Conservation (phyloP, 2,888 invertebrate species). For the Allygus modestus region DNA sequence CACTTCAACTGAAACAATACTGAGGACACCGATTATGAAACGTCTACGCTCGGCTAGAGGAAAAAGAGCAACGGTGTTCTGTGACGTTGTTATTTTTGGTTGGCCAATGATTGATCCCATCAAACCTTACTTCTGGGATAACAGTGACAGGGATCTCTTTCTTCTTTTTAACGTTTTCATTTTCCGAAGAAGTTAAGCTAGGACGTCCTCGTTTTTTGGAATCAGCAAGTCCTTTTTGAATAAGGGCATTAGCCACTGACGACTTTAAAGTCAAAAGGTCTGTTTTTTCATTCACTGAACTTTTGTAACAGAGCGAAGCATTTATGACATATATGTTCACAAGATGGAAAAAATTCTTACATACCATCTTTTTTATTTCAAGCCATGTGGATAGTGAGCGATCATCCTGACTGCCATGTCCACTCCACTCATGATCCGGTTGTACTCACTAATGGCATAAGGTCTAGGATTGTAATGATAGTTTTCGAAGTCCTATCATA, state of each 20-base stretch:
- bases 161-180: no score
- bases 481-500: slow-evolving; percentile 63
- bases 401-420: slow-evolving; percentile 65
- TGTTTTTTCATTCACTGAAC: no score
- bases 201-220: no score
- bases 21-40: no score
- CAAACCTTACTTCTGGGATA: no score
- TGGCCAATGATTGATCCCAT: slow-evolving; percentile 31
- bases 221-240: neutral
- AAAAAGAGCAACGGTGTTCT: no score
- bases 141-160: no score
- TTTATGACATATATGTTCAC: slow-evolving; percentile 64
- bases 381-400: slow-evolving; percentile 64
- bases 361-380: slow-evolving; percentile 64
- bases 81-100: neutral
- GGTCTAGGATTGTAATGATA: slow-evolving; percentile 61
- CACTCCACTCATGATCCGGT: slow-evolving; percentile 63
- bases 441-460: slow-evolving; percentile 61
- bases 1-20: no score
- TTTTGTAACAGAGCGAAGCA: slow-evolving; percentile 64
- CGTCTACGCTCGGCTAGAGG: no score
- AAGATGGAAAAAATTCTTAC: slow-evolving; percentile 65
- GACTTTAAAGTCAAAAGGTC: no score
- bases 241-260: no score
- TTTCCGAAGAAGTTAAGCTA: no score